phyloP scores from a whole-genome alignment of 2,113 vertebrate genomes.

The Propithecus coquereli region DNA sequence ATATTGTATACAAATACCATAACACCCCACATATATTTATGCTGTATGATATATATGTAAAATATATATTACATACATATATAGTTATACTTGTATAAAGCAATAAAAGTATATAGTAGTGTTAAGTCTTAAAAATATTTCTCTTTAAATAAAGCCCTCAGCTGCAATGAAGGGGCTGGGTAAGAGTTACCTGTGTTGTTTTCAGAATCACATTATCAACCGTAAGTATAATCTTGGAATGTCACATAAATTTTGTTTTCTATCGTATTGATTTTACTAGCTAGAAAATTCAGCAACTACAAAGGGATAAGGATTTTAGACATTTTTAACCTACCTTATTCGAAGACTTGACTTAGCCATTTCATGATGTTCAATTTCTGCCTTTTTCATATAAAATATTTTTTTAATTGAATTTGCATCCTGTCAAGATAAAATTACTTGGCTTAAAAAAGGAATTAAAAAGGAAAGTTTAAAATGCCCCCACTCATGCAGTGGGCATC shows the following conservation, averaged over 20 bases:
- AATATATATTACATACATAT: not conserved
- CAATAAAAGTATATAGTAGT: not conserved
- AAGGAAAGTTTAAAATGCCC: not conserved
- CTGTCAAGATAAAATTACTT: slow-evolving; percentile 82
- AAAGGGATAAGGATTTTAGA: slow-evolving; percentile 32
- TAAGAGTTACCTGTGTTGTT: not conserved
- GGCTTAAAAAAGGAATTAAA: slow-evolving; percentile 58
- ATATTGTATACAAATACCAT: not conserved
- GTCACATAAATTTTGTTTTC: not conserved
- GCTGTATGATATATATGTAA: not conserved
- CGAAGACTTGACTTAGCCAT: slow-evolving; percentile 95
- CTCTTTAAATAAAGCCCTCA: slow-evolving; percentile 34
- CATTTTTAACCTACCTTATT: slow-evolving; percentile 86
- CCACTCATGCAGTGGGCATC: not conserved
- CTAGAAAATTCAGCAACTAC: slow-evolving; percentile 36
- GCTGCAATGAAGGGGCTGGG: not conserved
- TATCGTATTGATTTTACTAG: slow-evolving; percentile 7
- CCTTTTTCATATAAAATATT: slow-evolving; percentile 96
- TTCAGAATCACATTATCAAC: slow-evolving; percentile 37
- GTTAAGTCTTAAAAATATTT: not conserved
- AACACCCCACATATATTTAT: not conserved
- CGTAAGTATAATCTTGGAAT: slow-evolving; percentile 18
- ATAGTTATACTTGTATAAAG: not conserved
- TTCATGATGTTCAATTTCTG: slow-evolving; percentile 96
- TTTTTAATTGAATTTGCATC: slow-evolving; percentile 99